phyloP scores from a whole-genome alignment of 2,797 vertebrate species.

The Perodicticus potto region DNA sequence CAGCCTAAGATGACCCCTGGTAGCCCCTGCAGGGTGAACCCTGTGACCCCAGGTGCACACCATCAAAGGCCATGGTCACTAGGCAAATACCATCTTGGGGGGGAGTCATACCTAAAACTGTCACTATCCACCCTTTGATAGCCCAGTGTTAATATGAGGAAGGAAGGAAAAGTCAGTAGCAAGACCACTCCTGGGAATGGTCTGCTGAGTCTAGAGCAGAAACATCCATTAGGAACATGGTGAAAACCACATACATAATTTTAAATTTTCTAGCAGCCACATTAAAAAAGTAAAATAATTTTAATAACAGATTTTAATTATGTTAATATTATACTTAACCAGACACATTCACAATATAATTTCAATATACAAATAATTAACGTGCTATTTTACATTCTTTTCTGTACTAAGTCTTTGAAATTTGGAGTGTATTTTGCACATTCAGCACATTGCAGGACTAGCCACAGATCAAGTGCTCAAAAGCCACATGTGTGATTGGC shows the following conservation, averaged over 20 bases:
- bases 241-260: neutral
- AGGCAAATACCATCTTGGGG: neutral
- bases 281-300: neutral
- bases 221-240: neutral
- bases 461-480: neutral
- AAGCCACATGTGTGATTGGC: neutral
- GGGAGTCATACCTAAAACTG: neutral
- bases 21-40: neutral
- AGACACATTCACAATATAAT: neutral
- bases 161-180: neutral
- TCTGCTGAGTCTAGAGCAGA: neutral
- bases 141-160: neutral
- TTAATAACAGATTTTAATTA: neutral
- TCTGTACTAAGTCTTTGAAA: neutral
- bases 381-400: neutral
- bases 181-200: neutral
- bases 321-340: neutral
- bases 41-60: too few species aligned
- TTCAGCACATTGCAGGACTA: neutral
- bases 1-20: too few species aligned
- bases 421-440: neutral
- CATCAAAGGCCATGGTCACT: neutral
- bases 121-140: neutral
- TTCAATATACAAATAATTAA: neutral
- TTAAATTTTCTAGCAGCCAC: neutral